phyloP scores from a whole-genome alignment of 2,888 invertebrate genomes.

The Eilema depressum region DNA sequence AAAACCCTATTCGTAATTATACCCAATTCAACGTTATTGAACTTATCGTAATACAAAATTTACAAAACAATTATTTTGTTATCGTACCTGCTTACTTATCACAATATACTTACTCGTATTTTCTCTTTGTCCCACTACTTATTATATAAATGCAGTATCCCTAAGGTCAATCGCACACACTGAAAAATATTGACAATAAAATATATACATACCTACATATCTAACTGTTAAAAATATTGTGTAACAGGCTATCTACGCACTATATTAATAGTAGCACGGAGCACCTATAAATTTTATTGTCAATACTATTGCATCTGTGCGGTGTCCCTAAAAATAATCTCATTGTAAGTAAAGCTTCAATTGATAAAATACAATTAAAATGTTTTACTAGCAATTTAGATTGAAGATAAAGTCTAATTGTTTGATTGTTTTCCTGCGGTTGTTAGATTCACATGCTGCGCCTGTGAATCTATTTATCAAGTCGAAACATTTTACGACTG shows the following conservation, averaged over 20 bases:
- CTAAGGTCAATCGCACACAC: neutral
- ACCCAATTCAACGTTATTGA: neutral
- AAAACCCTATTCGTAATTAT: neutral
- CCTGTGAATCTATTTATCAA: slow-evolving; percentile 31
- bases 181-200: no score
- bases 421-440: slow-evolving; percentile 51
- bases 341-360: slow-evolving; percentile 52
- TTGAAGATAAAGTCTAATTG: slow-evolving; percentile 57
- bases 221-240: no score
- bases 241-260: no score
- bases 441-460: slow-evolving; percentile 47
- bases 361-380: slow-evolving; percentile 62
- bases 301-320: no score
- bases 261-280: no score
- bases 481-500: slow-evolving; percentile 33
- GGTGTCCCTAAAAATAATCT: neutral
- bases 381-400: slow-evolving; percentile 58
- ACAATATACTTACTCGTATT: neutral
- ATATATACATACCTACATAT: no score
- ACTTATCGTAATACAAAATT: neutral
- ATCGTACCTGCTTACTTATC: neutral
- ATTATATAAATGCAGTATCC: neutral
- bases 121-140: neutral
- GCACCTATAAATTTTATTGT: no score
- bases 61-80: neutral